Evolutionary conservation across 2,888 invertebrate species (phyloP), one percentile per base, ranked within the genome.

Genomic region (Papilio elwesi): DNA sequence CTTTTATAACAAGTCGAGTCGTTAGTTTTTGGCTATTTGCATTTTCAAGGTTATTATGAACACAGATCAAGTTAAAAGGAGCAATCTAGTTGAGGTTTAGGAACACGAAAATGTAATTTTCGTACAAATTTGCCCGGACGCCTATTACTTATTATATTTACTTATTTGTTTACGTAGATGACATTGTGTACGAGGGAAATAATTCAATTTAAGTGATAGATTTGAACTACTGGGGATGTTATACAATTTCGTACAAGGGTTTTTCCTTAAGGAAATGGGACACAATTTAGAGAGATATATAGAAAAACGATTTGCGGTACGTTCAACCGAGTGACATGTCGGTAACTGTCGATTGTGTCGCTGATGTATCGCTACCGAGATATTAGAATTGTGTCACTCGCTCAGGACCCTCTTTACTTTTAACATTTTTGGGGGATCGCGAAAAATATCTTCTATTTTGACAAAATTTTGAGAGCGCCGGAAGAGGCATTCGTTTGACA

Each of bases 311-410:
- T 49, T 53, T 53, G 63, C 63, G 63, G 48, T 59, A 66, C 63
- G 48, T 68, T 68, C 36, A 63, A 47, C 26, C 53, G 63, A 68
- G 55, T 64, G 55, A 63, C 53, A 53, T 55, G 38, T 48, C n/a
- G 68, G 55, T 57, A 64, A 57, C 55, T 64, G 68, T 55, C 72
- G 68, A 73, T 66, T 65, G 65, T 71, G 57, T 69, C 43, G 6
- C 68, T 64, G 36, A 68, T 73, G 68, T 73, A 69, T 69, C 16
- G 63, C n/a, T 68, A 65, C 64, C 16, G 55, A 57, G 64, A 57
- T 69, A 73, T 73, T 69, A 73, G 59, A 57, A 73, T 68, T 64
- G 68, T 73, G 73, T 69, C 73, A 73, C 38, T 64, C 62, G 49
- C 43, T 64, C 73, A 57, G 65, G 64, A 73, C 68, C 68, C 68